phyloP scores from a whole-genome alignment of 92 coral and sea anemone species.

The Heteractis magnifica region DNA sequence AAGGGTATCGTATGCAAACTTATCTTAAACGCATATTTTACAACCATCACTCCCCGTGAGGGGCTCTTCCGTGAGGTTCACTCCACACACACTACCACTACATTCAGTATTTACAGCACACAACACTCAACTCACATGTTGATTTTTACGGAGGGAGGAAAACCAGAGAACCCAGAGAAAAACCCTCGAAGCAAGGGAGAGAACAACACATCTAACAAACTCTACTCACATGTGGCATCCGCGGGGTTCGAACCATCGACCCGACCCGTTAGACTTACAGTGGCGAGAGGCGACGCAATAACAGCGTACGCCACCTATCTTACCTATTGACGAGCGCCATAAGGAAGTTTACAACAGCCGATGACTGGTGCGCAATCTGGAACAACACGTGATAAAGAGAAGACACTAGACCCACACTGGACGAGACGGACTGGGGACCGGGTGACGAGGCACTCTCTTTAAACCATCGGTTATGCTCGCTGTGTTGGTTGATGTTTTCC shows the following conservation, averaged over 20 bases:
- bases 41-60: too few species aligned
- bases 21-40: too few species aligned
- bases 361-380: slow-evolving; percentile 61
- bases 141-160: too few species aligned
- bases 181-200: too few species aligned
- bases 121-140: too few species aligned
- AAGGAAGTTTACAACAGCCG: slow-evolving; percentile 74
- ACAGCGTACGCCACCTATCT: background rate
- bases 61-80: too few species aligned
- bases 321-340: slow-evolving; percentile 94
- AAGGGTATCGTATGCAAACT: too few species aligned
- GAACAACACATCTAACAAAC: too few species aligned
- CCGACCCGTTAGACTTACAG: background rate
- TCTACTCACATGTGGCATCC: too few species aligned
- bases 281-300: background rate
- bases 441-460: slow-evolving; percentile 43
- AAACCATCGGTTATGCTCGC: slow-evolving; percentile 57
- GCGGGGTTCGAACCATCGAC: background rate
- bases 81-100: too few species aligned
- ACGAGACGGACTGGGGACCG: slow-evolving; percentile 25
- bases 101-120: too few species aligned
- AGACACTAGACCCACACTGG: slow-evolving; percentile 64
- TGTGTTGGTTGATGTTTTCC: slow-evolving; percentile 13
- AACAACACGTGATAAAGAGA: slow-evolving; percentile 89
- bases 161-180: too few species aligned